Base-by-base conservation (phyloP, 2,888 invertebrate species). In the Beris morrisii region DNA sequence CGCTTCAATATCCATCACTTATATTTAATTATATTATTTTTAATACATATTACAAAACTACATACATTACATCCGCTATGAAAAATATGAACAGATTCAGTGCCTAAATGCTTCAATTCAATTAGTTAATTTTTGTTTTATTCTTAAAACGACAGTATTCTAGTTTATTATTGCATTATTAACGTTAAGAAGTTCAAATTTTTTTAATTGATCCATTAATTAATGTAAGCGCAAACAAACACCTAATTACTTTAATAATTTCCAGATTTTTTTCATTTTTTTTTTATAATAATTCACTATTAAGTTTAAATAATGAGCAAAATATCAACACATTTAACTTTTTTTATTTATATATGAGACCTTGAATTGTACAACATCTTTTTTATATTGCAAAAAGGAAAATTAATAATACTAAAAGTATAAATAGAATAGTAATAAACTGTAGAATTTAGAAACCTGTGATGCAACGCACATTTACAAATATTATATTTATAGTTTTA, bases 371-470 rank as follows among this genome's bases (percentile, higher is more conserved):
- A 48, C 48, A 13, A 48, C 12, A 13, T 48, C n/a, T 48, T 48
- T 48, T 48, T 48, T 13, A 48, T 13, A 48, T 13, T 48, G 12
- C n/a, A 11, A 48, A 48, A 13, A 12, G n/a, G n/a, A 48, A 13
- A 48, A 48, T 48, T 48, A 48, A 48, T 48, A 48, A 48, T 48
- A 48, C 44, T 12, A 44, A 44, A 44, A 48, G 5, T 13, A 48
- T 13, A 48, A 48, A 48, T 11, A 48, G 6, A 48, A n/a, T 11
- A 13, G 5, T 48, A 44, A n/a, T 12, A 44, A 44, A 48, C 48
- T n/a, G n/a, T 48, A 48, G 48, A 48, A 48, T 48, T 48, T 48
- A 48, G 48, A 48, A 48, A 15, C 7, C 48, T 48, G 48, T 48
- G 48, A 48, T 48, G 48, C 48, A 48, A 48, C 38, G 38, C 38